These are phyloP conservation scores for Montipora foliosa DNA, from an alignment of 64 coral and sea anemone genomes.

Conservation along the genomic window DNA sequence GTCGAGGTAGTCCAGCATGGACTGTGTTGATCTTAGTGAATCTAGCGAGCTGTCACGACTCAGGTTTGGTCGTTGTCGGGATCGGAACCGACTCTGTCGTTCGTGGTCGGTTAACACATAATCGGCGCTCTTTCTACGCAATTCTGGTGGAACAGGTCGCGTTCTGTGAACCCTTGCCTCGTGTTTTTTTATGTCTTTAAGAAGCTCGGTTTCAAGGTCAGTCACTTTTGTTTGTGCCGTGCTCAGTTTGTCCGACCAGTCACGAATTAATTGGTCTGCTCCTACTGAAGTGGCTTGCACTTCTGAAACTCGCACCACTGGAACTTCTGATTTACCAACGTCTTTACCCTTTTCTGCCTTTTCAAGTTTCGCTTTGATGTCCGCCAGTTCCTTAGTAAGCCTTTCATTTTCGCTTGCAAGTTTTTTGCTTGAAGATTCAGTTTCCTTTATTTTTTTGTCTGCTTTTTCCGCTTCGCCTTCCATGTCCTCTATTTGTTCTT, in stretches of 20 bases:
- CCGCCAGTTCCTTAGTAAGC: constrained; percentile 72
- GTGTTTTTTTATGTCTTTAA: constrained; percentile 83
- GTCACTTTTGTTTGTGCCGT: constrained; percentile 76
- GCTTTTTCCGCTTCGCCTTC: constrained; percentile 71
- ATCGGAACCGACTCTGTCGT: constrained; percentile 25
- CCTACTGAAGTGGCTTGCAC: not conserved
- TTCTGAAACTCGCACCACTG: constrained; percentile 29
- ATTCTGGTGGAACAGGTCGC: constrained; percentile 23
- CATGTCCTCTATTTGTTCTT: constrained; percentile 73
- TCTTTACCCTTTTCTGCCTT: constrained; percentile 55
- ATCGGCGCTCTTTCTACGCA: constrained; percentile 40
- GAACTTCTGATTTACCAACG: constrained; percentile 27
- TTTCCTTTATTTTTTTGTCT: constrained; percentile 77
- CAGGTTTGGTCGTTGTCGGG: constrained; percentile 21
- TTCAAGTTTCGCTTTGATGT: constrained; percentile 51
- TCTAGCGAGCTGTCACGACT: constrained; percentile 60
- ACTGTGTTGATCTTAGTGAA: constrained; percentile 61
- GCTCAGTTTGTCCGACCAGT: constrained; percentile 84
- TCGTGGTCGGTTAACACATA: not conserved
- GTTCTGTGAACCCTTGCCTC: constrained; percentile 61
- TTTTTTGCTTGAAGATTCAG: constrained; percentile 69
- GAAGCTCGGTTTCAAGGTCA: constrained; percentile 78
- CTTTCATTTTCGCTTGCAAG: constrained; percentile 76
- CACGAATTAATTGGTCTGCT: constrained; percentile 73
- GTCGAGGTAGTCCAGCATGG: constrained; percentile 11